Evolutionary conservation across 2,113 vertebrate genomes (phyloP).

Genomic region (Cebidichthys violaceus): DNA sequence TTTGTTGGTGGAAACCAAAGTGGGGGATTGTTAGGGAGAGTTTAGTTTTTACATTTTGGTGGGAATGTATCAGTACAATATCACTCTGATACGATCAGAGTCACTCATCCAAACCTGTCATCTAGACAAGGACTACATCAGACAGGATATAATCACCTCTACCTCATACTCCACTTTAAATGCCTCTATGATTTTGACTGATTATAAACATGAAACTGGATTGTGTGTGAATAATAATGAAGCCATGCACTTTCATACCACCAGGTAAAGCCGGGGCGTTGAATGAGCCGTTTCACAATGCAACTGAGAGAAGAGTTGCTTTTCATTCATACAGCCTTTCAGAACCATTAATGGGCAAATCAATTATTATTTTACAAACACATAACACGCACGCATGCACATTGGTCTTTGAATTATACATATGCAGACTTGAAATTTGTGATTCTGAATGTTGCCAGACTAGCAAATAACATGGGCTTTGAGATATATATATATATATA

Average conservation of each 20-base stretch:
- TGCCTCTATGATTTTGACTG: background rate
- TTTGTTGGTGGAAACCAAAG: background rate
- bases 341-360: conserved; percentile 32
- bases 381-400: conserved; percentile 10
- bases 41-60: background rate
- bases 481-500: background rate
- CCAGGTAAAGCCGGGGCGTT: conserved; percentile 1
- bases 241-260: background rate
- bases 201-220: conserved; percentile 23
- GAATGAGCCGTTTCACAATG: conserved; percentile 41
- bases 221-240: conserved; percentile 37
- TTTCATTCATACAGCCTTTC: conserved; percentile 53
- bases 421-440: conserved; percentile 2
- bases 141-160: conserved; percentile 13
- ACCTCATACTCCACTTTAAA: conserved; percentile 1
- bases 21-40: background rate
- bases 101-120: conserved; percentile 15
- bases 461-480: background rate
- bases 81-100: background rate
- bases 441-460: background rate
- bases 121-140: background rate
- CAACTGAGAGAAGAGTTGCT: conserved; percentile 42
- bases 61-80: background rate
- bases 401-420: conserved; percentile 29
- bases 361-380: conserved; percentile 33